phyloP scores from a whole-genome alignment of 2,888 invertebrate genomes.

The Dynastes tityus region DNA sequence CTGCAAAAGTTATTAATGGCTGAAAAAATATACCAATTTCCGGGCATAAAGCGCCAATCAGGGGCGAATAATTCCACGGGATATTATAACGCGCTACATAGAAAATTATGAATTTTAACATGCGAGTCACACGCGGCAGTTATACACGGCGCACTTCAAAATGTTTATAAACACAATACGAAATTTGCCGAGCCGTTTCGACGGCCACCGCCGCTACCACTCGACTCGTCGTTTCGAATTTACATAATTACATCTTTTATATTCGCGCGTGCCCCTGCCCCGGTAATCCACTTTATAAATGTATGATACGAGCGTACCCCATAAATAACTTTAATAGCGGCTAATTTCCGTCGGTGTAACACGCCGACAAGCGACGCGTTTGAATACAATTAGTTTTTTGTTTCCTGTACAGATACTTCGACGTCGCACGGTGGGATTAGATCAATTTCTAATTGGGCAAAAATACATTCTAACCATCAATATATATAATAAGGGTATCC shows the following conservation, averaged over 20 bases:
- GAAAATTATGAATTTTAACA: neutral
- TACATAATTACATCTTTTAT: conserved; percentile 41
- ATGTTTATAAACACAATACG: conserved; percentile 15
- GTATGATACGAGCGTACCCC: conserved; percentile 15
- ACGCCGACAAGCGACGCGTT: conserved; percentile 46
- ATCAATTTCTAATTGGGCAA: too few relatives aligned
- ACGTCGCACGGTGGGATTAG: too few relatives aligned
- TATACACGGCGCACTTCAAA: neutral
- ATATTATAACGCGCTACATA: too few relatives aligned
- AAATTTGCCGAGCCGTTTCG: neutral
- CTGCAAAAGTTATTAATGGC: too few relatives aligned
- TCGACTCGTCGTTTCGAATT: neutral
- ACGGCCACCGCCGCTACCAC: neutral
- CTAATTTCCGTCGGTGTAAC: conserved; percentile 38
- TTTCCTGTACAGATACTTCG: neutral
- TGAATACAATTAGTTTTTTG: conserved; percentile 11
- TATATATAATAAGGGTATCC: too few relatives aligned
- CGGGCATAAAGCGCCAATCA: too few relatives aligned
- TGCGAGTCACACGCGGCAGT: conserved; percentile 1
- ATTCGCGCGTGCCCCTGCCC: conserved; percentile 9
- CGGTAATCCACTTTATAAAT: conserved; percentile 32
- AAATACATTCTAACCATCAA: too few relatives aligned
- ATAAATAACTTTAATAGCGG: conserved; percentile 34
- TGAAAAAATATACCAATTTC: too few relatives aligned
- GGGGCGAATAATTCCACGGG: too few relatives aligned